Percentiles rank a stretch among this genome's conserved stretches.
Evolutionary conservation across 2,113 vertebrate genomes (phyloP).

Genomic region (Esox niger): DNA sequence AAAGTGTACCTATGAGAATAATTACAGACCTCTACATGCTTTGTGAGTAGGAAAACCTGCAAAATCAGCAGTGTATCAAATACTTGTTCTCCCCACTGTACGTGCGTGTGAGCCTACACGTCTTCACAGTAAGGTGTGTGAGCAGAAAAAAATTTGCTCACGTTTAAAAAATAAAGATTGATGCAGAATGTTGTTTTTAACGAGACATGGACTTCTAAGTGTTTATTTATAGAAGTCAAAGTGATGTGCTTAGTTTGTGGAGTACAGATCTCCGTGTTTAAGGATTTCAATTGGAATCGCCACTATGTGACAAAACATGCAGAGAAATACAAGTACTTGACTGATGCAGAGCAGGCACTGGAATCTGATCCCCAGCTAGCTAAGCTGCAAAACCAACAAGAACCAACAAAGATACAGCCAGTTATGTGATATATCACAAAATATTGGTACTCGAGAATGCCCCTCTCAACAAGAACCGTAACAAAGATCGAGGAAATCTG

Average conservation of each 20-base stretch:
- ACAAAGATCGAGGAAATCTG: conserved; percentile 22
- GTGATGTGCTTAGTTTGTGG: conserved; percentile 1
- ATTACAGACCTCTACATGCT: too few relatives aligned
- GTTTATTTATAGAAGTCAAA: conserved; percentile 17
- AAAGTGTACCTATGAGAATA: too few relatives aligned
- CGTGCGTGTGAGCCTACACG: too few relatives aligned
- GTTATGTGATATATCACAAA: conserved; percentile 27
- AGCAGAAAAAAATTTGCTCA: conserved; percentile 1
- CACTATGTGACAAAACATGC: conserved; percentile 20
- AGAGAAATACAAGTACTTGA: conserved; percentile 24
- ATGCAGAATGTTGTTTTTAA: too few relatives aligned
- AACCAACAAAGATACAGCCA: too few relatives aligned
- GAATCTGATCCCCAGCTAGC: too few relatives aligned
- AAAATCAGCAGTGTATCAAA: too few relatives aligned
- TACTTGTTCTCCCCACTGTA: too few relatives aligned
- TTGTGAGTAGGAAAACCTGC: too few relatives aligned
- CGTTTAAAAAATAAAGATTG: not conserved
- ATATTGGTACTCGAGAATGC: conserved; percentile 23
- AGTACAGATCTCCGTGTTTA: not conserved
- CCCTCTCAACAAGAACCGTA: conserved; percentile 12
- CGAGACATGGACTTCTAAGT: conserved; percentile 13
- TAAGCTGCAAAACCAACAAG: too few relatives aligned
- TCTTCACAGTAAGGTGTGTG: too few relatives aligned
- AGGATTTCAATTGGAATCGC: conserved; percentile 13
- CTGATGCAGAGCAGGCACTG: conserved; percentile 8